phyloP scores from a whole-genome alignment of 2,113 vertebrate genomes.

The Eulemur rufifrons region DNA sequence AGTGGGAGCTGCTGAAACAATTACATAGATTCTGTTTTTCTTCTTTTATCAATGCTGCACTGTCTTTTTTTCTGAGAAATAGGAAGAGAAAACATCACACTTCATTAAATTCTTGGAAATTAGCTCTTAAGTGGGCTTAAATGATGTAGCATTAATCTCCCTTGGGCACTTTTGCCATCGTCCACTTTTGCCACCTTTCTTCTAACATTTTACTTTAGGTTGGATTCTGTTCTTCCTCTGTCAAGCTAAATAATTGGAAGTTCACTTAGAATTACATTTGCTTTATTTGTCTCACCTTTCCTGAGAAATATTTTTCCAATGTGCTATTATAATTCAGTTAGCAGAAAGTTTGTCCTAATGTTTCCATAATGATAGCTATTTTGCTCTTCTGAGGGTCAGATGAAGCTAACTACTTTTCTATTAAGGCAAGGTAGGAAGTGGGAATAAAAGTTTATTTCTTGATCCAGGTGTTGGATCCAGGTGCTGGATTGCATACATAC shows the following conservation, averaged over 20 bases:
- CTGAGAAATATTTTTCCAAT: not conserved
- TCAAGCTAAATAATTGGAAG: not conserved
- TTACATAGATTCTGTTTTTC: not conserved
- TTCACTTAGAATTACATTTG: not conserved
- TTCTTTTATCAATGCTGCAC: not conserved
- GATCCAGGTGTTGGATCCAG: not conserved
- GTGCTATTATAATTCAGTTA: not conserved
- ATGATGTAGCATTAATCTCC: not conserved
- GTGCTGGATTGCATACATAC: not conserved
- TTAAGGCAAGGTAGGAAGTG: not conserved
- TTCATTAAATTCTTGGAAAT: slow-evolving; percentile 52
- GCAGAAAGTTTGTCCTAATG: not conserved
- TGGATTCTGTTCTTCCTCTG: not conserved
- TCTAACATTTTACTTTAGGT: not conserved
- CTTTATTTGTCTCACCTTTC: slow-evolving; percentile 10
- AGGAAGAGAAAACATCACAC: not conserved
- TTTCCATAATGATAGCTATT: not conserved
- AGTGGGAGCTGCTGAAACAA: not conserved
- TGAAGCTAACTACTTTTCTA: not conserved
- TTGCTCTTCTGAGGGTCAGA: not conserved
- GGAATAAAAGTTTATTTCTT: not conserved
- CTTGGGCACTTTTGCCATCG: not conserved
- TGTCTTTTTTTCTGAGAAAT: not conserved
- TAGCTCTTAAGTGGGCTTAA: slow-evolving; percentile 20
- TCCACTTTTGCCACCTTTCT: not conserved